Percentiles rank a stretch among this genome's conserved stretches.
Conservation (phyloP, 1,140 invertebrate species). For the Magallana gigas region DNA sequence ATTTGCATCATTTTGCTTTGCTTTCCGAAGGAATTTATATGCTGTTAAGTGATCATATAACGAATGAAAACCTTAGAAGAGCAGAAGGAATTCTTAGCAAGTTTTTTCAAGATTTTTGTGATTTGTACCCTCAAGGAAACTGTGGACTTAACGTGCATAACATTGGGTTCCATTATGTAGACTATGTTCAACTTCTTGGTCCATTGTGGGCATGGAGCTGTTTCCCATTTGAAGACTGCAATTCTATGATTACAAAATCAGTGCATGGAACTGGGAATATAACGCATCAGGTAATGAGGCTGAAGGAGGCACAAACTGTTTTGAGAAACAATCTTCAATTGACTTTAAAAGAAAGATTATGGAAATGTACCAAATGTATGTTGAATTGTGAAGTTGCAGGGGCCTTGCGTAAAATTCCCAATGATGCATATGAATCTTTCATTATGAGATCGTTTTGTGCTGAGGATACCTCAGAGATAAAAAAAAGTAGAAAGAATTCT, state of each 20-base stretch:
- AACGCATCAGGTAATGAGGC: not conserved
- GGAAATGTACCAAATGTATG: slow-evolving; percentile 20
- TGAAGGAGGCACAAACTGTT: not conserved
- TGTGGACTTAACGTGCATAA: slow-evolving; percentile 49
- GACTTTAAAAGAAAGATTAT: not conserved
- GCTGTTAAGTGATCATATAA: slow-evolving; percentile 18
- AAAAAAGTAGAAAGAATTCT: slow-evolving; percentile 15
- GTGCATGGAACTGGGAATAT: slow-evolving; percentile 51
- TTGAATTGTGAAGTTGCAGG: slow-evolving; percentile 18
- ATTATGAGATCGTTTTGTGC: not conserved
- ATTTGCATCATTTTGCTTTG: slow-evolving; percentile 41
- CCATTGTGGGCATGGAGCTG: slow-evolving; percentile 45
- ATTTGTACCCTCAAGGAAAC: slow-evolving; percentile 16
- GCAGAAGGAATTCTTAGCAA: slow-evolving; percentile 22
- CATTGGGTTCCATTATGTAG: slow-evolving; percentile 2
- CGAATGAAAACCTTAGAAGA: not conserved
- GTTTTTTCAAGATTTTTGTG: slow-evolving; percentile 37
- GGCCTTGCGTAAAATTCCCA: not conserved
- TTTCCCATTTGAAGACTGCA: slow-evolving; percentile 41
- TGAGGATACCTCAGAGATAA: not conserved
- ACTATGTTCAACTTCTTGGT: slow-evolving; percentile 29
- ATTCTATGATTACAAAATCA: slow-evolving; percentile 42
- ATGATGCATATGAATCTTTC: not conserved
- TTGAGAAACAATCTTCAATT: slow-evolving; percentile 3
- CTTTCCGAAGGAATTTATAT: slow-evolving; percentile 35